Percentiles rank a stretch among this genome's conserved stretches.
phyloP scores from a whole-genome alignment of 2,888 invertebrate species.

The Tiliacea aurago region DNA sequence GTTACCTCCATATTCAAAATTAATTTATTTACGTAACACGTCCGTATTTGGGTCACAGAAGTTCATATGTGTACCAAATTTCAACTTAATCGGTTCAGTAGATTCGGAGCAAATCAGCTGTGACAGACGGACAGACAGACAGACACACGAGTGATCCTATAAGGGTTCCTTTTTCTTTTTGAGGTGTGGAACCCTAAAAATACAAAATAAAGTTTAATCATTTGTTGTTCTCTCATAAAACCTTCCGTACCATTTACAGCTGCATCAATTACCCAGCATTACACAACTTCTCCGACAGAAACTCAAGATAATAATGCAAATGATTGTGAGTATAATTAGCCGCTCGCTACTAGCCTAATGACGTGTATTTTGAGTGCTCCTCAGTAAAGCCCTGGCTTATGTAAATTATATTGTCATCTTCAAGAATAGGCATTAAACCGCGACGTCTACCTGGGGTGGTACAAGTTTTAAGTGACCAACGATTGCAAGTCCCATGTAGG shows the following conservation, averaged over 20 bases:
- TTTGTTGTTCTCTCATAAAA: not conserved
- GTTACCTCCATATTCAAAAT: no score
- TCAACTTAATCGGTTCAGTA: no score
- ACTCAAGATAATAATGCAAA: conserved; percentile 58
- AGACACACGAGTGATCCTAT: no score
- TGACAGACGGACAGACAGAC: no score
- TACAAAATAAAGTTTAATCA: not conserved
- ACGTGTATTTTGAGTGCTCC: conserved; percentile 65
- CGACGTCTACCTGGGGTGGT: conserved; percentile 60
- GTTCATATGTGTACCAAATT: no score
- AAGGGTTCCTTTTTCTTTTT: no score
- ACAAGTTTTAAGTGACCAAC: conserved; percentile 15
- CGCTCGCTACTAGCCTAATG: conserved; percentile 47
- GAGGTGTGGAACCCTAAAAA: no score
- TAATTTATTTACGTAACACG: no score
- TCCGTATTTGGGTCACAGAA: no score
- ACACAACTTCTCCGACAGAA: conserved; percentile 26
- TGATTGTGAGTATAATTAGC: conserved; percentile 61
- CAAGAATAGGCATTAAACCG: conserved; percentile 80
- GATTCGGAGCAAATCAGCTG: no score
- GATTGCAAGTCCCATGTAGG: not conserved
- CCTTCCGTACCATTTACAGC: not conserved
- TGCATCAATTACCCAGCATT: conserved; percentile 1
- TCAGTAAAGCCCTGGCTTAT: conserved; percentile 76
- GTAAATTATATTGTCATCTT: conserved; percentile 84